These are phyloP conservation scores for Macrosoma leucophasiata DNA, from an alignment of 2,888 invertebrate species.

Conservation along the genomic window DNA sequence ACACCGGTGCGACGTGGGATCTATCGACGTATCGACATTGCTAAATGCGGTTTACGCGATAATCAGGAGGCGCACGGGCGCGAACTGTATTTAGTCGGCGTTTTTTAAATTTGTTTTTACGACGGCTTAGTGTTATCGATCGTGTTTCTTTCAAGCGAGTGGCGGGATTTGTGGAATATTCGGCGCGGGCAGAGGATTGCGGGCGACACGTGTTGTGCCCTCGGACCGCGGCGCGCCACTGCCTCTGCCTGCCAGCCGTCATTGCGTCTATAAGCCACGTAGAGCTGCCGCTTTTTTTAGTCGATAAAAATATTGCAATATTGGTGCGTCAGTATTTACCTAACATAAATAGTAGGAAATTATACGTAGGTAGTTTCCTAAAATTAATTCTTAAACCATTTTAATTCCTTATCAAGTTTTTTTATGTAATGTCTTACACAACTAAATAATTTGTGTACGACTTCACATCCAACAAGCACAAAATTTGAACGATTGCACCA, in stretches of 20 bases:
- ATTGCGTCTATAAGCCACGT: conserved; percentile 57
- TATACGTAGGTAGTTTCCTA: too few relatives aligned
- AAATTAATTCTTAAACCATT: too few relatives aligned
- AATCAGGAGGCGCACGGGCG: conserved; percentile 18
- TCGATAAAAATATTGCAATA: too few relatives aligned
- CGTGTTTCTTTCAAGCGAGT: conserved; percentile 23
- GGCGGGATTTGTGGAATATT: conserved; percentile 21
- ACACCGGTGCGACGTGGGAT: conserved; percentile 53
- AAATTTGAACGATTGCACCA: too few relatives aligned
- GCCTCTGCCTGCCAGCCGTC: conserved; percentile 42
- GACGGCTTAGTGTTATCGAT: conserved; percentile 32
- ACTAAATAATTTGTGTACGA: too few relatives aligned
- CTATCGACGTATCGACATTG: conserved; percentile 38
- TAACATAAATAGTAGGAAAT: too few relatives aligned
- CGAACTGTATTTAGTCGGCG: conserved; percentile 14
- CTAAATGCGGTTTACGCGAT: conserved; percentile 32
- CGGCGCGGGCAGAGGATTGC: conserved; percentile 21
- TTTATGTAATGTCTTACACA: too few relatives aligned
- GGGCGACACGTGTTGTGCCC: conserved; percentile 35
- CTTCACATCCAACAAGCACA: too few relatives aligned
- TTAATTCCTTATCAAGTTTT: conserved; percentile 3
- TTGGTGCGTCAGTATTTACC: conserved; percentile 30
- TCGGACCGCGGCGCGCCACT: conserved; percentile 58
- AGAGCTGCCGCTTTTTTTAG: too few relatives aligned
- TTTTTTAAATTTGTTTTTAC: conserved; percentile 22